Conservation (phyloP, 2,113 vertebrate species). For the Scortum barcoo region DNA sequence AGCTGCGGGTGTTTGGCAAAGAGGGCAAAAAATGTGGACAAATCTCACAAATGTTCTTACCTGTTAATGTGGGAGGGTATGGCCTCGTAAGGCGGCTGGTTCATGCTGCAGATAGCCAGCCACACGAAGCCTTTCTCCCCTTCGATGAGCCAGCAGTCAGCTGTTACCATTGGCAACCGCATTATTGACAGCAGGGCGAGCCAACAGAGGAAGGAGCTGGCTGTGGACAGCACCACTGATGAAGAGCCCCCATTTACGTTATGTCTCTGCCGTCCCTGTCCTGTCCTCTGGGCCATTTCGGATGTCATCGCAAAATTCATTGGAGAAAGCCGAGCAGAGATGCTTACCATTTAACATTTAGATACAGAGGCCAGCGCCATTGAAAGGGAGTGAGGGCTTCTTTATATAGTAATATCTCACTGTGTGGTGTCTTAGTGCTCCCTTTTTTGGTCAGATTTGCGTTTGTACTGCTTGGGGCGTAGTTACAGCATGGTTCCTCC, state of each 20-base stretch:
- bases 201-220: conserved; percentile 84
- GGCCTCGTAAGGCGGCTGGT: conserved; percentile 97
- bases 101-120: conserved; percentile 99
- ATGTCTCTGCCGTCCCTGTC: conserved; percentile 51
- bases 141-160: conserved; percentile 98
- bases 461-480: not conserved
- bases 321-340: conserved; percentile 48
- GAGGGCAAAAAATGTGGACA: not conserved
- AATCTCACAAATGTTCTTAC: conserved; percentile 31
- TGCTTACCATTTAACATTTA: conserved; percentile 57
- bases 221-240: conserved; percentile 59
- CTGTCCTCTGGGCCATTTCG: conserved; percentile 54
- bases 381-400: conserved; percentile 6
- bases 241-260: conserved; percentile 47
- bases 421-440: not conserved
- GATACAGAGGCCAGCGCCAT: conserved; percentile 52
- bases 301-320: conserved; percentile 52
- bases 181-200: conserved; percentile 87
- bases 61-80: conserved; percentile 96
- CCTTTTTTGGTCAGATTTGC: not conserved
- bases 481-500: conserved; percentile 14
- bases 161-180: conserved; percentile 82
- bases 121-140: conserved; percentile 99
- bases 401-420: conserved; percentile 18
- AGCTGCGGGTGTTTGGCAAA: conserved; percentile 8